Percentiles rank a stretch among this genome's conserved stretches.
These are phyloP conservation scores for Corythucha ciliata DNA, from an alignment of 2,888 invertebrate species.

Conservation along the genomic window DNA sequence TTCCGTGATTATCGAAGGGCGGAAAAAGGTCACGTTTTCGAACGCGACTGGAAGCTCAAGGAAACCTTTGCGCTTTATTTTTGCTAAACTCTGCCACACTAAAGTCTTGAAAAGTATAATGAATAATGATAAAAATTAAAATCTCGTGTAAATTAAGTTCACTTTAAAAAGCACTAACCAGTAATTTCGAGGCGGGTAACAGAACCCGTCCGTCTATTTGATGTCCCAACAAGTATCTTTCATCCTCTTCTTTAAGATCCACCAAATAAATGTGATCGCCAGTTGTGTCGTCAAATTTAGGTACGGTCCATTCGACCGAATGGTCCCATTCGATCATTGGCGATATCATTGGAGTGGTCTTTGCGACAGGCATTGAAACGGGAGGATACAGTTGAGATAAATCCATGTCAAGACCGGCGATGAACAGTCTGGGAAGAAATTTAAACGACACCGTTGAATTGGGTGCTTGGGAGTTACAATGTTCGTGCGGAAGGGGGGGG, in stretches of 20 bases:
- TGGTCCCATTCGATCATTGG: constrained; percentile 91
- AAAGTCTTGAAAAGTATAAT: constrained; percentile 54
- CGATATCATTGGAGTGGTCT: constrained; percentile 83
- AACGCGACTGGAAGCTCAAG: constrained; percentile 76
- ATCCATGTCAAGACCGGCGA: constrained; percentile 69
- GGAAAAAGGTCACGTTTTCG: constrained; percentile 81
- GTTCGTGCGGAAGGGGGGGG: too few species aligned
- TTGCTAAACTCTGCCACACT: constrained; percentile 80
- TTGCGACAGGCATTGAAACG: constrained; percentile 73
- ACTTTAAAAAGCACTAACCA: too few species aligned
- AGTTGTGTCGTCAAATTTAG: too few species aligned
- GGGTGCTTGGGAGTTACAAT: too few species aligned
- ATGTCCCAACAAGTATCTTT: too few species aligned
- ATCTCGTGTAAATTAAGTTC: too few species aligned
- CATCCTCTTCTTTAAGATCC: too few species aligned
- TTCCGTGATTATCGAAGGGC: constrained; percentile 88
- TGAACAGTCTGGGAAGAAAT: constrained; percentile 51
- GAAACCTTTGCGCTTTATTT: constrained; percentile 60
- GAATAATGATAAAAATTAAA: too few species aligned
- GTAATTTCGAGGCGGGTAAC: constrained; percentile 90
- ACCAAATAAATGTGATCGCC: too few species aligned
- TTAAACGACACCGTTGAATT: too few species aligned
- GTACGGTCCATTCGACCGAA: constrained; percentile 74
- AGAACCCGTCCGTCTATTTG: constrained; percentile 86
- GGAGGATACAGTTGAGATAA: constrained; percentile 64